Evolutionary conservation across 2,113 vertebrate genomes (phyloP).

Genomic region (Epinephelus moara): DNA sequence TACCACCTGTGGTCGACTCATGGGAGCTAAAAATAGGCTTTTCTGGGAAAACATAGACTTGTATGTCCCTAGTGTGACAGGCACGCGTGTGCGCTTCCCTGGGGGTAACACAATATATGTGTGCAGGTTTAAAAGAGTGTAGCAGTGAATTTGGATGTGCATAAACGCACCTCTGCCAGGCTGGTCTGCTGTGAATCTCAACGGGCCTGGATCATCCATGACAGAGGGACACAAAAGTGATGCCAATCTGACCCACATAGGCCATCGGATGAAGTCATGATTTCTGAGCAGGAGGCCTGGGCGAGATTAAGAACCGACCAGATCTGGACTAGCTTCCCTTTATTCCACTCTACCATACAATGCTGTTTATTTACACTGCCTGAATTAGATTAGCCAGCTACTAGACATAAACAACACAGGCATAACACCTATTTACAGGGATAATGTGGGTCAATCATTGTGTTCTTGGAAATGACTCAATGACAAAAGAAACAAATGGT

Average conservation of each 20-base stretch:
- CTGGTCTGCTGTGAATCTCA: neutral
- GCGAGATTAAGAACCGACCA: conserved; percentile 32
- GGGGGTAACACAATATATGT: neutral
- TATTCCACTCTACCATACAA: neutral
- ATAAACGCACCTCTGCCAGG: neutral
- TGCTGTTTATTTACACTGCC: conserved; percentile 8
- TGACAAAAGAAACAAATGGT: neutral
- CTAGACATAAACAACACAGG: conserved; percentile 12
- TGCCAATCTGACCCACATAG: conserved; percentile 30
- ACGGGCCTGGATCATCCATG: neutral
- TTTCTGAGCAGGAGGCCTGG: conserved; percentile 13
- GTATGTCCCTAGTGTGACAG: conserved; percentile 17
- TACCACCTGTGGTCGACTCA: conserved; percentile 70
- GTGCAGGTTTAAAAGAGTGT: neutral
- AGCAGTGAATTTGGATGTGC: neutral
- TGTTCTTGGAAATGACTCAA: neutral
- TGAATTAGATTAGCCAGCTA: neutral
- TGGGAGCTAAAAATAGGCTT: conserved; percentile 66
- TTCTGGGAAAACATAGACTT: conserved; percentile 35
- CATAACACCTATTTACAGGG: neutral
- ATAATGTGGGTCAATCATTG: conserved; percentile 4
- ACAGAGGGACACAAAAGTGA: neutral
- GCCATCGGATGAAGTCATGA: conserved; percentile 50
- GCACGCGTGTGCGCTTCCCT: neutral
- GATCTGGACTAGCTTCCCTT: conserved; percentile 8